A percentile compares a stretch with the other conserved stretches of the same genome.
phyloP scores from a whole-genome alignment of 1,140 invertebrate genomes.

The Mycetomoellerius zeteki region DNA sequence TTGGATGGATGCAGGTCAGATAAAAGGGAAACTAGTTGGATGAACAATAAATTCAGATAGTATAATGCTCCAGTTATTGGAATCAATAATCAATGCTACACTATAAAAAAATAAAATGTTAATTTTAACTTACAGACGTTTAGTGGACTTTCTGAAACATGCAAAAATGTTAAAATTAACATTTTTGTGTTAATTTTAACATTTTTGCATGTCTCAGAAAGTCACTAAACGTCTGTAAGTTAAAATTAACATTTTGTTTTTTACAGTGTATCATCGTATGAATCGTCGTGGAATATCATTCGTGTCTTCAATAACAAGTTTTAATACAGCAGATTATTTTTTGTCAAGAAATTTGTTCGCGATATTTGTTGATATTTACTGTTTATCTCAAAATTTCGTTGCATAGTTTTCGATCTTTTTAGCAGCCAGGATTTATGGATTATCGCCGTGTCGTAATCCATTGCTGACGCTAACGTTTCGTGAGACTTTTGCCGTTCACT shows the following conservation, averaged over 20 bases:
- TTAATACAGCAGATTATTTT: slow-evolving; percentile 24
- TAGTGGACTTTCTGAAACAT: too few species aligned
- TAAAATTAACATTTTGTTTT: too few species aligned
- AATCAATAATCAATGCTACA: slow-evolving; percentile 38
- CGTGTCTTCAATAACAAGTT: slow-evolving; percentile 35
- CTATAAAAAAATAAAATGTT: too few species aligned
- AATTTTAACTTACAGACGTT: too few species aligned
- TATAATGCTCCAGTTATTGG: not conserved
- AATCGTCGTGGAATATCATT: slow-evolving; percentile 26
- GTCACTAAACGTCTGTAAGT: too few species aligned
- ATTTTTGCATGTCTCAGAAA: too few species aligned
- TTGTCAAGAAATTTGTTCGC: slow-evolving; percentile 6
- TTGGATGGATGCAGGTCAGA: slow-evolving; percentile 4
- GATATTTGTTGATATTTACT: not conserved
- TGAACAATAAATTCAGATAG: slow-evolving; percentile 36
- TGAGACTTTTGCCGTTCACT: too few species aligned
- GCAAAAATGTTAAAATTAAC: too few species aligned
- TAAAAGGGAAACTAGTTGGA: slow-evolving; percentile 17
- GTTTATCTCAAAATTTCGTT: not conserved
- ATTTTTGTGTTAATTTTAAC: too few species aligned
- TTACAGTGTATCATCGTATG: not conserved
- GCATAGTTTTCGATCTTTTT: not conserved
- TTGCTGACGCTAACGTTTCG: too few species aligned
- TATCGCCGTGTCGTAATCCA: too few species aligned
- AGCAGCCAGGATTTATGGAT: too few species aligned